Percentiles rank a stretch among this genome's conserved stretches.
Evolutionary conservation across 64 coral and sea anemone genomes (phyloP).

Genomic region (Montipora efflorescens): DNA sequence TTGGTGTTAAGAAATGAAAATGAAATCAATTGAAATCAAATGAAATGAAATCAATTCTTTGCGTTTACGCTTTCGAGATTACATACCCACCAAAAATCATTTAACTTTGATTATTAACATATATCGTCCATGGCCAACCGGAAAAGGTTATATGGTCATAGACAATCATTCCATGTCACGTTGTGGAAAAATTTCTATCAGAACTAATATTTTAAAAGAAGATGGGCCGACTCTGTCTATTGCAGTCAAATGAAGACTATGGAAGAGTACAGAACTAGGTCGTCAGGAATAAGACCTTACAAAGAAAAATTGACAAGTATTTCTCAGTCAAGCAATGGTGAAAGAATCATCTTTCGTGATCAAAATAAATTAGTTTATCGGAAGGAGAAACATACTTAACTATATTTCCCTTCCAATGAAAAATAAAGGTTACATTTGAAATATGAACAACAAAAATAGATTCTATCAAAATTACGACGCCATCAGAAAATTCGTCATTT

Average conservation of each 20-base stretch:
- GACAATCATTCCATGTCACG: not conserved
- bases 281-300: no score
- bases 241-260: not conserved
- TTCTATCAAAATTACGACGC: not conserved
- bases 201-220: not conserved
- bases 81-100: not conserved
- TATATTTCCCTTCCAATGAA: not conserved
- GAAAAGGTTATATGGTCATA: not conserved
- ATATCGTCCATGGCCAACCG: not conserved
- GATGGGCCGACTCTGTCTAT: no score
- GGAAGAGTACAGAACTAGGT: no score
- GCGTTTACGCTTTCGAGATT: not conserved
- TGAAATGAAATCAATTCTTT: not conserved
- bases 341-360: no score
- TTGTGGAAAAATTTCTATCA: not conserved
- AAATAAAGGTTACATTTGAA: no score
- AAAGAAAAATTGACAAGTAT: no score
- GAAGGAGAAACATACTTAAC: not conserved
- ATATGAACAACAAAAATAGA: not conserved
- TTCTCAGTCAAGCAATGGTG: no score
- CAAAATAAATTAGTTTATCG: not conserved
- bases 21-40: no score
- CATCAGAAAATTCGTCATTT: not conserved
- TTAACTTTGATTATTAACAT: not conserved
- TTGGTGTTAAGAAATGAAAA: not conserved